Percentiles rank a stretch among this genome's conserved stretches.
Evolutionary conservation across 2,113 vertebrate species (phyloP).

Genomic region (Clinocottus analis): DNA sequence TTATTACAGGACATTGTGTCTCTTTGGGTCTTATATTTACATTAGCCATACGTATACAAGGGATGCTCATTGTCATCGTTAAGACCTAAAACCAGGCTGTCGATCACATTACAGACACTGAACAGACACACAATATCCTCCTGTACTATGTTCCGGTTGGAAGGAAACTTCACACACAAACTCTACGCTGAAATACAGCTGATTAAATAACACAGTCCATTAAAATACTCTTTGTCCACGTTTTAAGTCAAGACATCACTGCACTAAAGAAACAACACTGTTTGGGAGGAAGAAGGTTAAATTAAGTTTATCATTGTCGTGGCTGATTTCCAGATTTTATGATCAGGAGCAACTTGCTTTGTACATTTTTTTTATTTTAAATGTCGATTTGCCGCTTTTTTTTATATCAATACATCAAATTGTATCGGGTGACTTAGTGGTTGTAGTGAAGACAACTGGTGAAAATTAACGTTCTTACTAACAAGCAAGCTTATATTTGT

Average conservation of each 20-base stretch:
- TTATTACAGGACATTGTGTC: constrained; percentile 20
- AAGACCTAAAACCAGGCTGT: constrained; percentile 18
- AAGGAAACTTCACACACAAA: neutral
- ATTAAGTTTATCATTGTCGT: neutral
- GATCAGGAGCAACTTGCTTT: neutral
- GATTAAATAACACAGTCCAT: neutral
- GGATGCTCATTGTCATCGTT: neutral
- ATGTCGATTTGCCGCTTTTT: constrained; percentile 14
- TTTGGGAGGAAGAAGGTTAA: neutral
- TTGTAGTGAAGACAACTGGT: constrained; percentile 52
- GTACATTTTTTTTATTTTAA: neutral
- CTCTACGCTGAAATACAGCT: neutral
- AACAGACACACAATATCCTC: neutral
- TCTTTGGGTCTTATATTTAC: neutral
- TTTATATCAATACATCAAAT: neutral
- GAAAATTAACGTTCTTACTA: constrained; percentile 51
- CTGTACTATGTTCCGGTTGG: neutral
- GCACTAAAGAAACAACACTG: constrained; percentile 21
- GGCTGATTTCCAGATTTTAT: constrained; percentile 2
- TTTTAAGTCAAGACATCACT: constrained; percentile 26
- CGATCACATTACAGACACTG: neutral
- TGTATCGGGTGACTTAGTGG: constrained; percentile 42
- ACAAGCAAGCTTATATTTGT: constrained; percentile 44
- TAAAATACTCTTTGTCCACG: neutral
- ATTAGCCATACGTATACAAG: neutral